Percentiles rank a stretch among this genome's conserved stretches.
Evolutionary conservation across 2,888 invertebrate species (phyloP).

Genomic region (Dolomedes plantarius): DNA sequence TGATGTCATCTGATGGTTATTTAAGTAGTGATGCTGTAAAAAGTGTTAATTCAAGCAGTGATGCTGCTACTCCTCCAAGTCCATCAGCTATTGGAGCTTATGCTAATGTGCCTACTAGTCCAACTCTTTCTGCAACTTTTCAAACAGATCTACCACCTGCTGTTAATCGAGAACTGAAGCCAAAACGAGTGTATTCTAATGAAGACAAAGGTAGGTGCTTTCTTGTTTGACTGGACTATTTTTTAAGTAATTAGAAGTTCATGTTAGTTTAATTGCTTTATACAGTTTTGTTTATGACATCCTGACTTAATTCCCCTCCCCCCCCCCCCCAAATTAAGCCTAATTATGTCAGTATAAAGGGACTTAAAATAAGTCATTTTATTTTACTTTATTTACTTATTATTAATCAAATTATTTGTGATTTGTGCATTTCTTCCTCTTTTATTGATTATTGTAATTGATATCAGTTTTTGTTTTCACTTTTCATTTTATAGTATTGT

Average conservation of each 20-base stretch:
- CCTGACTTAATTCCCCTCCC: too few relatives aligned
- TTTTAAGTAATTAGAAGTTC: too few relatives aligned
- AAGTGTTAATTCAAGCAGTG: slow-evolving; percentile 71
- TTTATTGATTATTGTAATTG: too few relatives aligned
- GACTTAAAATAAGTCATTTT: background rate
- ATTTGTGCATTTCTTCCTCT: too few relatives aligned
- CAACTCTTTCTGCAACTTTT: slow-evolving; percentile 67
- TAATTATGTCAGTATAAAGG: too few relatives aligned
- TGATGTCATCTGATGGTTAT: slow-evolving; percentile 65
- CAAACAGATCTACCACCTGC: slow-evolving; percentile 82
- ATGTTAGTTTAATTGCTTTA: too few relatives aligned
- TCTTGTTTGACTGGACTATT: background rate
- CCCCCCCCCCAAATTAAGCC: too few relatives aligned
- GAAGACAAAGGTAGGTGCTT: slow-evolving; percentile 60
- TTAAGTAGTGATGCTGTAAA: slow-evolving; percentile 38
- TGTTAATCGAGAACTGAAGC: slow-evolving; percentile 89
- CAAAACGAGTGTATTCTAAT: slow-evolving; percentile 79
- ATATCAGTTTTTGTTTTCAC: too few relatives aligned
- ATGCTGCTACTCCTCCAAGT: slow-evolving; percentile 76
- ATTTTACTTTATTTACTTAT: background rate
- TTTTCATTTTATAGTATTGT: too few relatives aligned
- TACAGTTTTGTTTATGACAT: too few relatives aligned
- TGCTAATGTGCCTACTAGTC: slow-evolving; percentile 79
- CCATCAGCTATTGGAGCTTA: slow-evolving; percentile 79
- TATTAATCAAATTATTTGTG: too few relatives aligned